Conservation (phyloP, 1,140 invertebrate genomes). For the Cotesia chilonis region DNA sequence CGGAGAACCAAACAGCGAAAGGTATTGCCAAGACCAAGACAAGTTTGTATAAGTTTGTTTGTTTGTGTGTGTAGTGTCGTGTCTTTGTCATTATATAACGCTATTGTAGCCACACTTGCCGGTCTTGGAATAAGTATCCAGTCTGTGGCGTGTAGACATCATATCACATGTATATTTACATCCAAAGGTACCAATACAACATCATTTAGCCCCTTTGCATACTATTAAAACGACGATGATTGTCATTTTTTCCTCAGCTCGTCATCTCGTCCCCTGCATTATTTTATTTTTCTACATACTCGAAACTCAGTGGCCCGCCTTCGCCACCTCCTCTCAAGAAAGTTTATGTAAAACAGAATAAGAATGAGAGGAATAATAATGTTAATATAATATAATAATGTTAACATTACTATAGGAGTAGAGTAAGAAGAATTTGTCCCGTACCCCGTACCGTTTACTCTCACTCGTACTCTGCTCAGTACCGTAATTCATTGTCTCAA, state of each 20-base stretch:
- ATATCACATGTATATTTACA: constrained; percentile 37
- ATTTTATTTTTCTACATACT: constrained; percentile 31
- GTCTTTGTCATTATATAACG: constrained; percentile 68
- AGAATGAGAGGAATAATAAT: too few relatives aligned
- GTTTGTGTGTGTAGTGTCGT: constrained; percentile 42
- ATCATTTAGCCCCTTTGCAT: constrained; percentile 52
- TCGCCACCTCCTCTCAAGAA: constrained; percentile 11
- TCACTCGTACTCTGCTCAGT: too few relatives aligned
- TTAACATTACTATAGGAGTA: too few relatives aligned
- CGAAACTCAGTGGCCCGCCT: not conserved
- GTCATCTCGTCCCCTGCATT: constrained; percentile 37
- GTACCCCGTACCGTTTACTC: too few relatives aligned
- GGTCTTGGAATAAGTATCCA: constrained; percentile 56
- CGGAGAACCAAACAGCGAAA: constrained; percentile 56
- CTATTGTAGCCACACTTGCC: constrained; percentile 66
- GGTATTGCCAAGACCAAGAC: constrained; percentile 39
- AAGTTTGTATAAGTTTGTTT: too few relatives aligned
- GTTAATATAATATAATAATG: too few relatives aligned
- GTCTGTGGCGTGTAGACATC: too few relatives aligned
- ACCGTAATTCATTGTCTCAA: too few relatives aligned
- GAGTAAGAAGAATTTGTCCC: too few relatives aligned
- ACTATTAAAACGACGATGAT: constrained; percentile 68
- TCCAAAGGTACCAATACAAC: too few relatives aligned
- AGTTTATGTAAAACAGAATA: constrained; percentile 10
- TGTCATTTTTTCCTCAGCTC: constrained; percentile 59